Evolutionary conservation across 2,888 invertebrate genomes (phyloP), one percentile per base, ranked within the genome.

Genomic region (Acleris holmiana): DNA sequence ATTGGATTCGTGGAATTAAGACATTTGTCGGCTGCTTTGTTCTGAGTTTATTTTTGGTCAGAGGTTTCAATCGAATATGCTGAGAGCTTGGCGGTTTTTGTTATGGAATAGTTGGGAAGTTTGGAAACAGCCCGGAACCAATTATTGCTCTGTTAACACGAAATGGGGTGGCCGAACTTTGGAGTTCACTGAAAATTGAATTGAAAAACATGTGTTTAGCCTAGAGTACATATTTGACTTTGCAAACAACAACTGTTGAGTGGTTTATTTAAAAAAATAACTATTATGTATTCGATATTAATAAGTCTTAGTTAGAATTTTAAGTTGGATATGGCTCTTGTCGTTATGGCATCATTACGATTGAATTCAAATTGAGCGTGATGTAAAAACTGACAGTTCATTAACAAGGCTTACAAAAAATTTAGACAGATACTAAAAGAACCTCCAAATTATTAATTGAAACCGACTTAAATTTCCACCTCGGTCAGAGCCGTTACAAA

Each of bases 1-100:
- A 78, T 82, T 76, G 78, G 82, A 73, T 88, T 88, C 87, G 85
- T 73, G 78, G 86, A 86, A 86, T 83, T 79, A 82, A 86, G 80
- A 77, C 76, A 74, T 75, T 76, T 70, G 75, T 70, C 75, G 76
- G 69, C 68, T 69, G 73, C 72, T 74, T 72, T 75, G 75, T 73
- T 67, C 69, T 19, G 58, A 58, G 72, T 68, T 67, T 75, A 73
- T 76, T 76, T 77, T 75, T 75, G 73, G 74, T 68, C 67, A 67
- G 72, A 56, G 66, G 61, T 71, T 72, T 80, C 75, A 76, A 78
- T 78, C 76, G 76, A 72, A 75, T 75, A 71, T 67, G 74, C 76
- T 74, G 61, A 72, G 70, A 75, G 76, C 80, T 81, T 71, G 66
- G 80, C 68, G 81, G 82, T 85, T 83, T 84, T 83, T 82, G 81